Evolutionary conservation across 2,888 invertebrate species (phyloP).

Genomic region (Diplolepis rosae): DNA sequence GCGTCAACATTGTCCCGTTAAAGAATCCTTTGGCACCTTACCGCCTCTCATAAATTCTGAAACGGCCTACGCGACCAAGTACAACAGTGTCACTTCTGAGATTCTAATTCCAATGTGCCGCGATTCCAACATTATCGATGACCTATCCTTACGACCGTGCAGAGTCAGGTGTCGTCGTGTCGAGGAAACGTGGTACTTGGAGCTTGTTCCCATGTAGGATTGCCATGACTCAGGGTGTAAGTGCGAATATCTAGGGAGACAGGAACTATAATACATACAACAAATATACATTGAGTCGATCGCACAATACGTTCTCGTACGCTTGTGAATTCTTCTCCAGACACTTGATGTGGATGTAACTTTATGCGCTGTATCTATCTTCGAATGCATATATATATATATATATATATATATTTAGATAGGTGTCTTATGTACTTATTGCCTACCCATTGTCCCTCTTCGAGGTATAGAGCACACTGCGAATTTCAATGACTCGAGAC

Average conservation of each 20-base stretch:
- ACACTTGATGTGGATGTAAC: neutral
- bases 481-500: constrained; percentile 18
- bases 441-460: constrained; percentile 11
- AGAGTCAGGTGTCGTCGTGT: constrained; percentile 15
- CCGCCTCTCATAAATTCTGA: constrained; percentile 27
- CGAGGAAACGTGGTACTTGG: constrained; percentile 12
- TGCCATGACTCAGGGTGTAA: neutral
- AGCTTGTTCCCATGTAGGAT: neutral
- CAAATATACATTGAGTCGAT: neutral
- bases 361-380: neutral
- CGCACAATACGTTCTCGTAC: neutral
- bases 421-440: neutral
- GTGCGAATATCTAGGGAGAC: neutral
- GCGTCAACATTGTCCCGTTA: constrained; percentile 31
- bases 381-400: neutral
- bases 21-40: constrained; percentile 29
- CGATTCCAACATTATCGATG: constrained; percentile 24
- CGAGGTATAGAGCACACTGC: neutral
- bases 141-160: neutral
- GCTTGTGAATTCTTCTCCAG: neutral
- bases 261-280: neutral
- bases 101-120: constrained; percentile 18
- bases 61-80: constrained; percentile 6
- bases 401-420: neutral
- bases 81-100: constrained; percentile 13